Percentiles rank a stretch among this genome's conserved stretches.
phyloP scores from a whole-genome alignment of 2,113 vertebrate species.

The Seriola aureovittata region DNA sequence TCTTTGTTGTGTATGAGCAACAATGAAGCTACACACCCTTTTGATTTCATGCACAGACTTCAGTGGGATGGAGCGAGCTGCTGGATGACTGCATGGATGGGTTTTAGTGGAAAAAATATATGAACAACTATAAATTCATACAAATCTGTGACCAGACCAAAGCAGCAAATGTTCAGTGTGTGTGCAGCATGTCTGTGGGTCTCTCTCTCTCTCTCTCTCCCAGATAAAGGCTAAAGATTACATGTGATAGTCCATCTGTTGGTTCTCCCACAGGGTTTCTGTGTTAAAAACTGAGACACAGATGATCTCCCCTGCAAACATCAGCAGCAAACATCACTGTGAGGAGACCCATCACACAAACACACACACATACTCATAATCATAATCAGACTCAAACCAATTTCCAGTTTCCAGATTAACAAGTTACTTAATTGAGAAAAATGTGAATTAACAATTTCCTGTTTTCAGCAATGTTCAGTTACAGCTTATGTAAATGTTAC shows the following conservation, averaged over 20 bases:
- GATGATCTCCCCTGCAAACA: constrained; percentile 49
- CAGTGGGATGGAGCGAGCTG: neutral
- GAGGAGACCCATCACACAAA: constrained; percentile 1
- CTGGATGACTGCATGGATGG: neutral
- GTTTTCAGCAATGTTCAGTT: neutral
- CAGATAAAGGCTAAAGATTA: constrained; percentile 58
- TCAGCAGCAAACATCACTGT: constrained; percentile 26
- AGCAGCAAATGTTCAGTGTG: neutral
- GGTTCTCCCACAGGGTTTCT: constrained; percentile 49
- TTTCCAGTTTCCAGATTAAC: neutral
- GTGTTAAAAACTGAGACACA: constrained; percentile 38
- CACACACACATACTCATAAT: neutral
- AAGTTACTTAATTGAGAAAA: neutral
- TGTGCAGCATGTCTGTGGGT: neutral
- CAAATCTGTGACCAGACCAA: neutral
- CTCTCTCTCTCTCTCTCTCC: neutral
- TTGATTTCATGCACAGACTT: neutral
- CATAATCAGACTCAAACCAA: neutral
- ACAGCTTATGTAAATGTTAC: neutral
- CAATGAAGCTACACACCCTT: neutral
- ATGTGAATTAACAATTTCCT: neutral
- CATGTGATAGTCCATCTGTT: constrained; percentile 64
- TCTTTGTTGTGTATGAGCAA: neutral
- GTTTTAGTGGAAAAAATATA: neutral
- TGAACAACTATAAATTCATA: neutral